Percentiles rank a stretch among this genome's conserved stretches.
Evolutionary conservation across 2,888 invertebrate genomes (phyloP).

Genomic region (Tipula lateralis): DNA sequence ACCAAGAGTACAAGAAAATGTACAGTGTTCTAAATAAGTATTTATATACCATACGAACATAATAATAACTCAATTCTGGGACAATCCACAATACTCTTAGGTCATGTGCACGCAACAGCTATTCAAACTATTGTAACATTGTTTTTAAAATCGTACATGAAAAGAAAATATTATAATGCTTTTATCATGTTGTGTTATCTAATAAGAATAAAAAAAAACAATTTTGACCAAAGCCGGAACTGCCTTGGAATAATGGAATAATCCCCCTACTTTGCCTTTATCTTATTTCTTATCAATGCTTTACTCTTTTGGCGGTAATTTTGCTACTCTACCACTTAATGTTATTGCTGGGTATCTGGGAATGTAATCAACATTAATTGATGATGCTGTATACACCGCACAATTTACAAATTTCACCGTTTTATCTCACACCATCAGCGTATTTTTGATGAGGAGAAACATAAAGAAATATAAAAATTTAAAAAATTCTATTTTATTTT

Average conservation of each 20-base stretch:
- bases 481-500: background rate
- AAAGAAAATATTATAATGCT: background rate
- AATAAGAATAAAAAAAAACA: background rate
- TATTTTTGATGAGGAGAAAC: background rate
- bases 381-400: no score
- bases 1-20: background rate
- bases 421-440: background rate
- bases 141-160: background rate
- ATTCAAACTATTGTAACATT: background rate
- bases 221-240: background rate
- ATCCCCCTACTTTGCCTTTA: background rate
- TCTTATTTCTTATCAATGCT: background rate
- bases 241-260: background rate
- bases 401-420: background rate
- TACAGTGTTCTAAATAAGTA: background rate
- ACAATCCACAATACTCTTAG: background rate
- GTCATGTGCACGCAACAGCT: background rate
- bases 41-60: background rate
- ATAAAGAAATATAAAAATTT: background rate
- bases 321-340: background rate
- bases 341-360: background rate
- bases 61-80: background rate
- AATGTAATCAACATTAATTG: background rate
- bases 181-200: background rate
- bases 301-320: background rate